A percentile compares a stretch with the other conserved stretches of the same genome.
Conservation (phyloP, 2,113 vertebrate species). For the Nettapus auritus region DNA sequence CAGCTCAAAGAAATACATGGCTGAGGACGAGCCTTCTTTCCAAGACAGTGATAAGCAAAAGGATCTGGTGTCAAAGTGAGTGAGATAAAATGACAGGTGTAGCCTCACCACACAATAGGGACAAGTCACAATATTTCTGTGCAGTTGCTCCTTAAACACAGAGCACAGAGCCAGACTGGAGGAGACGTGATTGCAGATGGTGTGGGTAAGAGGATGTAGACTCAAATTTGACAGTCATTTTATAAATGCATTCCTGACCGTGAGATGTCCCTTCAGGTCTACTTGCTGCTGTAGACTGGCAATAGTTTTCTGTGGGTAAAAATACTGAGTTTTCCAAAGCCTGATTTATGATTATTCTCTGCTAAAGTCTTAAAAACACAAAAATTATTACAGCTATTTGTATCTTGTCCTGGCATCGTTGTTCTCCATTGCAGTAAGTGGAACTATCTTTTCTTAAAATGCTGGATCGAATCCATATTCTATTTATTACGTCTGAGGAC, state of each 20-base stretch:
- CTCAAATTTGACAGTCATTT: not conserved
- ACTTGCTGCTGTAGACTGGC: not conserved
- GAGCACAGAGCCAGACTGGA: not conserved
- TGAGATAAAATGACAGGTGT: not conserved
- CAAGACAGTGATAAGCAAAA: not conserved
- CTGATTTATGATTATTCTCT: conserved; percentile 39
- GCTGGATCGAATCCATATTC: conserved; percentile 31
- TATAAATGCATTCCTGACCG: not conserved
- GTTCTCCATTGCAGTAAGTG: conserved; percentile 51
- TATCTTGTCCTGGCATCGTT: conserved; percentile 32
- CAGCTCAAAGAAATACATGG: accelerated
- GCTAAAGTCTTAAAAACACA: conserved; percentile 47
- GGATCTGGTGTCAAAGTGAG: not conserved
- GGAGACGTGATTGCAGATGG: not conserved
- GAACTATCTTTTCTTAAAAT: conserved; percentile 51
- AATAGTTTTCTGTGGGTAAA: not conserved
- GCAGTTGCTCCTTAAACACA: not conserved
- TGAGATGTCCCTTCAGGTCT: not conserved
- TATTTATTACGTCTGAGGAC: conserved; percentile 37
- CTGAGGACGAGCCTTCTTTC: not conserved
- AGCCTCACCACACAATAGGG: not conserved
- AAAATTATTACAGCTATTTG: conserved; percentile 53
- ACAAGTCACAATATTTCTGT: not conserved
- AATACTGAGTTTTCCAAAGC: not conserved
- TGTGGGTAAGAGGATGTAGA: not conserved